Evolutionary conservation across 1,140 invertebrate genomes (phyloP), one percentile per base, ranked within the genome.

Genomic region (Heliothis virescens): DNA sequence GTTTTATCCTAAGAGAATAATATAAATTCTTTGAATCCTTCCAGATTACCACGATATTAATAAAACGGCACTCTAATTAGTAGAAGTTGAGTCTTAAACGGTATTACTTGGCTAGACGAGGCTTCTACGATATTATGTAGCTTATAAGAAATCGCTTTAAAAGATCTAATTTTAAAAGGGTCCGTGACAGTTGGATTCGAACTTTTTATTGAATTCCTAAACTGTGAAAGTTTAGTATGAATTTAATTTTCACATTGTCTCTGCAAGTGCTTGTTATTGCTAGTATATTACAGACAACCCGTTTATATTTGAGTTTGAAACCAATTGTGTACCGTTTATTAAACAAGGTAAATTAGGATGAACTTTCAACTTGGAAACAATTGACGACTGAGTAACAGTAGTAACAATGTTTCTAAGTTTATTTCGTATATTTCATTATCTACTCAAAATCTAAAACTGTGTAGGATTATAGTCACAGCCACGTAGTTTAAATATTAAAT

Each of bases 151-250:
- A 75, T n/a, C 18, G 41, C 11, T 59, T 75, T 60, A 41, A 59
- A 59, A 73, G 71, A 48, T 67, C 48, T 48, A 4, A 67, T 67
- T 67, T 67, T 18, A 12, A 16, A 67, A 67, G 41, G 12, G 41
- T 16, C 34, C 9, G 4, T 65, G 62, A 48, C 16, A 21, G 41
- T n/a, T 57, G 11, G 18, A 41, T 5, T 15, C 41, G 12, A 18
- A 72, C 5, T 34, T 59, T 50, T 48, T 62, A 75, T 75, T 50
- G 41, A 62, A 60, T 62, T 75, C 12, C 15, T 16, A 34, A 60
- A 48, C n/a, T 73, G 29, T 73, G 34, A 18, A 59, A 73, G n/a
- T 73, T 57, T 73, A 57, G 9, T 57, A 59, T 9, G 62, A 53
- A 52, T 26, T 53, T 50, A 29, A 52, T 53, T 5, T 5, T 16